Evolutionary conservation across 2,888 invertebrate genomes (phyloP), one percentile per base, ranked within the genome.

Genomic region (Nyleta sp.): DNA sequence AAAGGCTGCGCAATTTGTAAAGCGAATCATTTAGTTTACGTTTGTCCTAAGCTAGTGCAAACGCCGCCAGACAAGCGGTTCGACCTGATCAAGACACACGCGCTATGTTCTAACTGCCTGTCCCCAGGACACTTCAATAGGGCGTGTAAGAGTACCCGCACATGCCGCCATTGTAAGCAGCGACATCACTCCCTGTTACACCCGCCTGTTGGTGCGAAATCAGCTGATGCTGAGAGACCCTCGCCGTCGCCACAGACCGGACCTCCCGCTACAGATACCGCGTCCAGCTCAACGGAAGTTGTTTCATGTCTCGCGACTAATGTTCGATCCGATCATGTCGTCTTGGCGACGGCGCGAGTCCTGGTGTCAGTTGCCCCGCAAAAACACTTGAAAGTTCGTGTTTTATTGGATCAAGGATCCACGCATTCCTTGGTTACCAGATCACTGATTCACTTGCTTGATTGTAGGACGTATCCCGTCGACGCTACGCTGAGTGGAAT

Each of bases 301-400:
- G 28, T 53, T 10, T 53, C 52, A 11, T 35, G n/a, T 35, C 17
- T 53, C n/a, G 13, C 52, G 7, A 35, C 35, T 18, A 33, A 28
- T 10, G 1, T 33, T 18, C 5, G 17, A 35, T 28, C 52, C 5
- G 18, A 2, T 33, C 13, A 38, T n/a, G 35, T 44, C 0, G 22
- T 65, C 11, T 22, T 53, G 18, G 65, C 65, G 0, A 65, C 65
- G 11, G 53, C 65, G 8, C 24, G 65, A 28, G 65, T 65, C 31
- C 10, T 13, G 11, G 65, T 22, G 50, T 15, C n/a, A n/a, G 10
- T 18, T 18, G 33, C 15, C 7, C 3, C 46, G 13, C 40, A 31
- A 1, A 20, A 13, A 10, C 15, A 7, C 6, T 53, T 28, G 2
- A 65, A 65, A 13, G 35, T 53, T 2, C 44, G 65, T 22, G 44